Evolutionary conservation across 2,888 invertebrate species (phyloP).

Genomic region (Sclerodermus sp.): DNA sequence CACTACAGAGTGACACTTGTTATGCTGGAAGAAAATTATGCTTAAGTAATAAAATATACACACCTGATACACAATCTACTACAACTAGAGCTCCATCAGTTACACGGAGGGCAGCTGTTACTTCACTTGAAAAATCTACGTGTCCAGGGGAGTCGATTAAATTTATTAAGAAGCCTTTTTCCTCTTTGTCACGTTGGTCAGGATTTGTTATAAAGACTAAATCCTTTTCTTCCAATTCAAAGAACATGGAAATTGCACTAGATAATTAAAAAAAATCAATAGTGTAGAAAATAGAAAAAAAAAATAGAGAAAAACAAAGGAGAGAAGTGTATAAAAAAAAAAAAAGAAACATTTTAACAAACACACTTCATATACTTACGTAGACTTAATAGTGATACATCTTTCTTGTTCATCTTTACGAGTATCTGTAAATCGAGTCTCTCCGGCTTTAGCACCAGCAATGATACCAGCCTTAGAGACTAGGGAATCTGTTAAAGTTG

Average conservation of each 20-base stretch:
- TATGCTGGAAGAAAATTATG: slow-evolving; percentile 45
- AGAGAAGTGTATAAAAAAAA: background rate
- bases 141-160: slow-evolving; percentile 99
- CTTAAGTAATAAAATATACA: slow-evolving; percentile 40
- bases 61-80: slow-evolving; percentile 99
- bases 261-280: slow-evolving; percentile 29
- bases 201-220: slow-evolving; percentile 87
- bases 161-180: slow-evolving; percentile 98
- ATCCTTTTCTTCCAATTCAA: slow-evolving; percentile 94
- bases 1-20: slow-evolving; percentile 50
- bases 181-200: slow-evolving; percentile 87
- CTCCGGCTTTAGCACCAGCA: slow-evolving; percentile 97
- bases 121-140: slow-evolving; percentile 99
- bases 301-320: background rate
- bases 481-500: slow-evolving; percentile 98
- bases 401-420: slow-evolving; percentile 99
- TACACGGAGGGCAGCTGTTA: slow-evolving; percentile 98
- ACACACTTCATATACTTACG: slow-evolving; percentile 69
- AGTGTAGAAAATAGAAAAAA: background rate
- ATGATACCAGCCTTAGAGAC: slow-evolving; percentile 99
- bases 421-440: slow-evolving; percentile 98
- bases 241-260: slow-evolving; percentile 99
- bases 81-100: slow-evolving; percentile 99
- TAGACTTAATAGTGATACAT: slow-evolving; percentile 99
- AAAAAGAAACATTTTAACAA: too few species aligned